These are phyloP conservation scores for Drosophila peninsularis DNA, from an alignment of 2,888 invertebrate genomes.

Conservation along the genomic window DNA sequence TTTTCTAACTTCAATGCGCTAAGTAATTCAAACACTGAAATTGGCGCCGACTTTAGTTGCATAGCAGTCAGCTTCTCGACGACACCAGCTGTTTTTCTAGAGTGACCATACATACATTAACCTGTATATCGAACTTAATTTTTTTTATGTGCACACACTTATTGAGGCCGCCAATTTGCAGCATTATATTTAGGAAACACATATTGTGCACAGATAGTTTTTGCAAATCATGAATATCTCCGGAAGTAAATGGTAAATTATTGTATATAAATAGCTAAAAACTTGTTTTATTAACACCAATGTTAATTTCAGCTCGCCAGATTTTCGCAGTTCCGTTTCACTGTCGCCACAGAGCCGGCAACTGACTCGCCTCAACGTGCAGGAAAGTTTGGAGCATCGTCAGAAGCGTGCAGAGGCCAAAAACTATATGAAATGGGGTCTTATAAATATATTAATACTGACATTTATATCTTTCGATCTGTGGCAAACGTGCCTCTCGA, in stretches of 20 bases:
- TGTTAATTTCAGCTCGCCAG: conserved; percentile 66
- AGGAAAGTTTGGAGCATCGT: conserved; percentile 75
- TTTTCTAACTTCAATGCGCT: conserved; percentile 75
- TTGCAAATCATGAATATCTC: conserved; percentile 50
- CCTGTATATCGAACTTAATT: not conserved
- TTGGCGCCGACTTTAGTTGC: not conserved
- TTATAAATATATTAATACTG: conserved; percentile 76
- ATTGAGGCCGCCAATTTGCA: conserved; percentile 46
- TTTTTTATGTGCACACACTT: conserved; percentile 32
- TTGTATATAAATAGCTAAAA: no score
- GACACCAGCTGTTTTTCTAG: not conserved
- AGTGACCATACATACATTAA: not conserved
- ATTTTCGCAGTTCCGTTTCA: conserved; percentile 41
- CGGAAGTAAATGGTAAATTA: conserved; percentile 50
- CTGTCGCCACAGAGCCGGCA: conserved; percentile 17
- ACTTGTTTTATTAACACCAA: not conserved
- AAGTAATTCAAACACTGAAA: not conserved
- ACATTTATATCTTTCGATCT: conserved; percentile 80
- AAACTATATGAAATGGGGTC: conserved; percentile 81
- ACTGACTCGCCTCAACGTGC: conserved; percentile 62
- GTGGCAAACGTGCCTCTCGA: conserved; percentile 72
- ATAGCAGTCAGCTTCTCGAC: conserved; percentile 25
- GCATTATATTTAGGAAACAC: conserved; percentile 39
- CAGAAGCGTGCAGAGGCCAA: conserved; percentile 71
- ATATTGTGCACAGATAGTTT: not conserved